A percentile compares a stretch with the other conserved stretches of the same genome.
Conservation (phyloP, 92 coral and sea anemone genomes). For the Desmophyllum pertusum region DNA sequence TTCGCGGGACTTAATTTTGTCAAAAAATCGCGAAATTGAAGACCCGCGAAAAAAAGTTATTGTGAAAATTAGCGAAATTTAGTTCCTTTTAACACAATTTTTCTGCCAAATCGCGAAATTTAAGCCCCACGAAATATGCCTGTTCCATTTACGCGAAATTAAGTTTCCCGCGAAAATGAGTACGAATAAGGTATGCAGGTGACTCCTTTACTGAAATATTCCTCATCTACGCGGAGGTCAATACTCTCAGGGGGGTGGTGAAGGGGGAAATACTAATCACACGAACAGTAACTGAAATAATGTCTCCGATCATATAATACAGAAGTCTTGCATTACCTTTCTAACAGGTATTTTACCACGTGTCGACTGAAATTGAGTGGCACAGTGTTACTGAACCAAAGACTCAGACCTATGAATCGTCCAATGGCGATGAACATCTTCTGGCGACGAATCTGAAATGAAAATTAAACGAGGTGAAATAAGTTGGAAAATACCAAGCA, state of each 20-base stretch:
- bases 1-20: no score
- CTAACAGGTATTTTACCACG: slow-evolving; percentile 77
- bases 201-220: not conserved
- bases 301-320: not conserved
- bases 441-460: slow-evolving; percentile 70
- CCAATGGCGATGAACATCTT: slow-evolving; percentile 94
- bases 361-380: slow-evolving; percentile 90
- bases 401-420: slow-evolving; percentile 85
- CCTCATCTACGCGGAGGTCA: not conserved
- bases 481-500: not conserved
- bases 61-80: no score
- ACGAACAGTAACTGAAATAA: not conserved
- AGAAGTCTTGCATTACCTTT: no score
- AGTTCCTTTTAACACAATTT: no score
- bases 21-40: no score
- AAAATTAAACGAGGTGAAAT: not conserved
- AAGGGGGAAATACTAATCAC: no score
- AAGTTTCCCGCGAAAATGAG: no score
- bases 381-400: slow-evolving; percentile 91
- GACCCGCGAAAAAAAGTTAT: no score
- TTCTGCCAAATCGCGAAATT: no score
- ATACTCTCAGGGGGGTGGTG: not conserved
- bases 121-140: no score
- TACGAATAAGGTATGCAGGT: not conserved
- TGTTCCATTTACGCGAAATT: no score